Evolutionary conservation across 1,140 invertebrate genomes (phyloP), one percentile per base, ranked within the genome.

Genomic region (Caenorhabditis latens): DNA sequence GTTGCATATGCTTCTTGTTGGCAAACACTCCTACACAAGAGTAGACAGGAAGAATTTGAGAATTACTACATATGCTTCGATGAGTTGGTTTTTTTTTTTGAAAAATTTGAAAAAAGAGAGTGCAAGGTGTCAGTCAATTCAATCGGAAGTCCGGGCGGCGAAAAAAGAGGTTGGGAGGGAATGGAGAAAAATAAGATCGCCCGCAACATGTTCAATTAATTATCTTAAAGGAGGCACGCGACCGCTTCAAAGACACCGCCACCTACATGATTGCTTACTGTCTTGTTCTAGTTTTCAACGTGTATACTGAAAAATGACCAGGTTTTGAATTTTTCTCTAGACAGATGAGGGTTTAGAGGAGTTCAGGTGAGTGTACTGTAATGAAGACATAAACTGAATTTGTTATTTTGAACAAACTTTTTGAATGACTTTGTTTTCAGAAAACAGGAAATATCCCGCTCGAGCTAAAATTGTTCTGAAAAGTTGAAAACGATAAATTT

Each of bases 261-360:
- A 79, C 71, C 71, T 79, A 79, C 71, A n/a, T 79, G 71, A 79
- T 79, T 79, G 71, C 71, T 79, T 79, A 79, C 71, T 79, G 46
- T 50, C 71, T 50, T 79, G 71, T 79, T 79, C 71, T 50, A 79
- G 71, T 79, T 79, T 79, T 79, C 11, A 40, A 32, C 40, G n/a
- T 58, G n/a, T n/a, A n/a, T n/a, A n/a, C n/a, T n/a, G 19, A 24
- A 9, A 32, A 32, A 32, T 32, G 61, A 58, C 32, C 32, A 32
- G 50, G 50, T 61, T 61, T 61, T n/a, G n/a, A 61, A 67, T 67
- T 67, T 67, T 67, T 67, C 3, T 9, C 9, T 32, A 2, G 0
- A 32, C 32, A 32, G 32, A 32, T 32, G 32, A 32, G 32, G 32
- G 32, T 32, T 32, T 2, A 32, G 32, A 32, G 2, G 2, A 32